Evolutionary conservation across 2,888 invertebrate genomes (phyloP).

Genomic region (Muschampia plurimacula): DNA sequence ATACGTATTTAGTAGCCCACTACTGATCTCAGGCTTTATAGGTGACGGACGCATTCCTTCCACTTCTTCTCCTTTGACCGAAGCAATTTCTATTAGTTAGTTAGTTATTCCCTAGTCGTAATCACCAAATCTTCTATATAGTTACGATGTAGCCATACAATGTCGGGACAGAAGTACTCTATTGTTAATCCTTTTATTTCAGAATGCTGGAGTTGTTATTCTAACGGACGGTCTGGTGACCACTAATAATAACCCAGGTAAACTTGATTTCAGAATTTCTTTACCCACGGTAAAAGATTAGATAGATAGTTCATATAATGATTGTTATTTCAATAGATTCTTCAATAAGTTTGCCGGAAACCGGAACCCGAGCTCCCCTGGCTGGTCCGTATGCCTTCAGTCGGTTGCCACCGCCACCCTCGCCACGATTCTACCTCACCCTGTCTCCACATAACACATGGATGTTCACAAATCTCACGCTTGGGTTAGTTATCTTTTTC

Average conservation of each 20-base stretch:
- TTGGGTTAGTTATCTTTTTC: slow-evolving; percentile 83
- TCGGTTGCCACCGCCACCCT: slow-evolving; percentile 92
- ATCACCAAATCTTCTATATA: no score
- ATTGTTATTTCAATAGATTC: slow-evolving; percentile 8
- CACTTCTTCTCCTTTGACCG: no score
- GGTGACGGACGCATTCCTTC: no score
- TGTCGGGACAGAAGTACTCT: slow-evolving; percentile 1
- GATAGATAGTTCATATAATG: background rate
- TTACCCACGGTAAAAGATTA: background rate
- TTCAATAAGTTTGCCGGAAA: slow-evolving; percentile 60
- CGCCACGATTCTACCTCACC: slow-evolving; percentile 92
- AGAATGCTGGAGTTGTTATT: slow-evolving; percentile 92
- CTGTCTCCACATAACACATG: slow-evolving; percentile 91
- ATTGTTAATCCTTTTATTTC: slow-evolving; percentile 61
- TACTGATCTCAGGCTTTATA: no score
- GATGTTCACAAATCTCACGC: slow-evolving; percentile 93
- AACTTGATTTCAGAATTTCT: background rate
- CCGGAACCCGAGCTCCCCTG: slow-evolving; percentile 90
- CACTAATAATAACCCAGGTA: slow-evolving; percentile 69
- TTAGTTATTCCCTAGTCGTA: no score
- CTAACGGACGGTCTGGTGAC: slow-evolving; percentile 90
- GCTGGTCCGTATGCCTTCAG: slow-evolving; percentile 97
- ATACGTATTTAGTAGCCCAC: no score
- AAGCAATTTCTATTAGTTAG: no score
- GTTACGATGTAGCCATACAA: slow-evolving; percentile 3